Percentiles rank a stretch among this genome's conserved stretches.
These are phyloP conservation scores for Myotis brandtii DNA, from an alignment of 2,113 vertebrate species.

Conservation along the genomic window DNA sequence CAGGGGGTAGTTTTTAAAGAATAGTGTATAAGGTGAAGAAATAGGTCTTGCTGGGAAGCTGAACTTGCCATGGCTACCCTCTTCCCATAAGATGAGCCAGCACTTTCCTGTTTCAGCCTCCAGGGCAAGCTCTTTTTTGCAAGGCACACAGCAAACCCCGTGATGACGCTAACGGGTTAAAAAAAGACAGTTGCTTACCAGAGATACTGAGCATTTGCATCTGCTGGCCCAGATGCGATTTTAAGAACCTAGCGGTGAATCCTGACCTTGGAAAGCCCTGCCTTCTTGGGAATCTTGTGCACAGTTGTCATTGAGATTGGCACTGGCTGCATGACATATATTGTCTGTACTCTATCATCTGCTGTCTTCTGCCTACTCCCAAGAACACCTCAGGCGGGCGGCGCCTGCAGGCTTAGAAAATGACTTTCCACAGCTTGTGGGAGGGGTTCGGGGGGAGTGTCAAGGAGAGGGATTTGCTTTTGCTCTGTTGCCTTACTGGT, in stretches of 20 bases:
- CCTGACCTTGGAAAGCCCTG: background rate
- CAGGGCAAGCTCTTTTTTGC: background rate
- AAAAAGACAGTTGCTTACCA: background rate
- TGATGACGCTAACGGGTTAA: background rate
- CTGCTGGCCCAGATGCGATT: background rate
- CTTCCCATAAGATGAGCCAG: background rate
- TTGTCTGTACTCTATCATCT: background rate
- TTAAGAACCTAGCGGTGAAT: background rate
- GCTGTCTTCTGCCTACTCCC: background rate
- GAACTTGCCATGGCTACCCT: background rate
- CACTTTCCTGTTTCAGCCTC: background rate
- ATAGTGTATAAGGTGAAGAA: background rate
- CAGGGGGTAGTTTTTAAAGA: background rate
- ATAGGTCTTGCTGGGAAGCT: background rate
- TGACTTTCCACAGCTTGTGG: background rate
- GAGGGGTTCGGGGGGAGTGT: background rate
- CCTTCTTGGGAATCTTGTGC: background rate
- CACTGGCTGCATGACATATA: background rate
- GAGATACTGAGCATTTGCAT: background rate
- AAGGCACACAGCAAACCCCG: background rate
- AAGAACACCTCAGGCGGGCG: background rate
- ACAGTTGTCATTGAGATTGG: background rate
- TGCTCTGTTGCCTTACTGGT: background rate
- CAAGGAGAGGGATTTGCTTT: background rate
- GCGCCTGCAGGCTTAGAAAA: background rate